phyloP scores from a whole-genome alignment of 2,113 vertebrate species.

The Urocitellus parryii region DNA sequence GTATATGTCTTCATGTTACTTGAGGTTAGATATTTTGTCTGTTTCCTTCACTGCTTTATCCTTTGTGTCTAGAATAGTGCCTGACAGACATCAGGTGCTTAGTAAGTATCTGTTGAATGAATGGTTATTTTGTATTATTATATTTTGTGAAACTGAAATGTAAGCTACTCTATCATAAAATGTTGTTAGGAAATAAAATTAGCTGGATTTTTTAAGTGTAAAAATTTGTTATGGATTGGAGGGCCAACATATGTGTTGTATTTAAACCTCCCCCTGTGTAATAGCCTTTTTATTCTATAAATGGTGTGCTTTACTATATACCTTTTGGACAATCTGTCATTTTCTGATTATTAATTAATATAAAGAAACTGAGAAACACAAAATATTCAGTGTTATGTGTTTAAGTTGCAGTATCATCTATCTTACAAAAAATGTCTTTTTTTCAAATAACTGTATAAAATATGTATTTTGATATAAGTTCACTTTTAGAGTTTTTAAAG shows the following conservation, averaged over 20 bases:
- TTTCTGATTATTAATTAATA: slow-evolving; percentile 67
- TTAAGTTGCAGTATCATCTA: slow-evolving; percentile 89
- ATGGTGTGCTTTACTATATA: slow-evolving; percentile 82
- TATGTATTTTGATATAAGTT: slow-evolving; percentile 17
- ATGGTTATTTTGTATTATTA: slow-evolving; percentile 65
- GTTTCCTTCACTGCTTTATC: slow-evolving; percentile 23
- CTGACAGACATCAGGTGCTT: slow-evolving; percentile 29
- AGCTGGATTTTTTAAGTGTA: slow-evolving; percentile 67
- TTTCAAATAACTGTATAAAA: slow-evolving; percentile 35
- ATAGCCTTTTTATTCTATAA: slow-evolving; percentile 91
- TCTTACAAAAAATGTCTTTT: slow-evolving; percentile 49
- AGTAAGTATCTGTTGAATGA: slow-evolving; percentile 62
- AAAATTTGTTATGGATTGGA: slow-evolving; percentile 54
- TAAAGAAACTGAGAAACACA: slow-evolving; percentile 77
- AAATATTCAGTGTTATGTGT: slow-evolving; percentile 75
- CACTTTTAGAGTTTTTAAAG: slow-evolving; percentile 34
- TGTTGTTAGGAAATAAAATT: slow-evolving; percentile 60
- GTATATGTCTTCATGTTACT: slow-evolving; percentile 68
- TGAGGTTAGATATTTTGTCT: slow-evolving; percentile 52
- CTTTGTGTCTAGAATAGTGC: slow-evolving; percentile 45
- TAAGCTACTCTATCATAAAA: slow-evolving; percentile 69
- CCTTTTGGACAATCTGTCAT: slow-evolving; percentile 72
- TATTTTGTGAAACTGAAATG: slow-evolving; percentile 61
- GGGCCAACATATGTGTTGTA: slow-evolving; percentile 70
- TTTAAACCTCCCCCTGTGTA: slow-evolving; percentile 88